phyloP scores from a whole-genome alignment of 2,797 vertebrate species.

The Melanogrammus aeglefinus region DNA sequence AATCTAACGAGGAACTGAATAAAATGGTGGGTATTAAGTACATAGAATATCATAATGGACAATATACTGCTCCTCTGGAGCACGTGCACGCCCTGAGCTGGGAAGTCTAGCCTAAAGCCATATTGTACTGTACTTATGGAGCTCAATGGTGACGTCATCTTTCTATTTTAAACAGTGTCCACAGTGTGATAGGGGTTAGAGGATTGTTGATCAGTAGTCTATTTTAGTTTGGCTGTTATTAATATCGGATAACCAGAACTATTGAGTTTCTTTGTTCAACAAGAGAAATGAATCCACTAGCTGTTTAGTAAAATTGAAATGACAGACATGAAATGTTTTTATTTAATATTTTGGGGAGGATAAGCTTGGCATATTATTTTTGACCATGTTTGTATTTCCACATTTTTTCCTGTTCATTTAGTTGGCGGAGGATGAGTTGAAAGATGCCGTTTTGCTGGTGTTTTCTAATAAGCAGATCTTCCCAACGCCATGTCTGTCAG shows the following conservation, averaged over 20 bases:
- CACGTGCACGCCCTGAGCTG: not conserved
- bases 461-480: constrained; percentile 94
- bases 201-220: constrained; percentile 1
- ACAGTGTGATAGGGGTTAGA: not conserved
- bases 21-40: constrained; percentile 82
- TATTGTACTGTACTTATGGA: not conserved
- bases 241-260: not conserved
- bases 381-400: not conserved
- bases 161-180: not conserved
- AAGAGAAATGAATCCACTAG: not conserved
- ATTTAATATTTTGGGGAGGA: no score
- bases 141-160: not conserved
- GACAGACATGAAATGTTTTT: not conserved
- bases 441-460: constrained; percentile 83
- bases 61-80: not conserved
- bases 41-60: not conserved
- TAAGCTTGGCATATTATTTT: not conserved
- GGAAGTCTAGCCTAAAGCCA: no score
- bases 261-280: not conserved
- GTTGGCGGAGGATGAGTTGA: constrained; percentile 86
- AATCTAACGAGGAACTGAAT: constrained; percentile 84
- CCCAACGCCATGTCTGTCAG: constrained; percentile 85
- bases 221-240: not conserved
- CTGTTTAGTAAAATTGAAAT: not conserved
- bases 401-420: constrained; percentile 34